phyloP scores from a whole-genome alignment of 2,888 invertebrate species.

The Drosophila nigricruria region DNA sequence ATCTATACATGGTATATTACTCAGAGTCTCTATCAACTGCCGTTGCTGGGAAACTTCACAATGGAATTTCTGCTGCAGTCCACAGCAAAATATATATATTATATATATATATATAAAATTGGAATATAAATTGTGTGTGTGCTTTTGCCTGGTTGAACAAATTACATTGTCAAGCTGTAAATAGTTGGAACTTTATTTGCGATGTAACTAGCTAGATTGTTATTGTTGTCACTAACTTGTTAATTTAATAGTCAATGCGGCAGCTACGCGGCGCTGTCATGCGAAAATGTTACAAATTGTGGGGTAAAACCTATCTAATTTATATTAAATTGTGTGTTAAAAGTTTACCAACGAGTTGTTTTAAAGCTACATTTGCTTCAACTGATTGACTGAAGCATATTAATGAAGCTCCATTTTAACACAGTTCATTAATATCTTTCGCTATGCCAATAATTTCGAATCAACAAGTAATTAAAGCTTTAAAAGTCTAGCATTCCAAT shows the following conservation, averaged over 20 bases:
- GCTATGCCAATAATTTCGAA: slow-evolving; percentile 40
- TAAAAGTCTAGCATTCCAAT: slow-evolving; percentile 21
- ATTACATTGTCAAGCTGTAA: slow-evolving; percentile 24
- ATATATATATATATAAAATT: slow-evolving; percentile 2
- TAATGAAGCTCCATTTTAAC: not conserved
- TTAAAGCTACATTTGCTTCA: not conserved
- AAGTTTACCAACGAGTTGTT: not conserved
- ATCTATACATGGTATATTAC: not conserved
- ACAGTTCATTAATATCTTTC: not conserved
- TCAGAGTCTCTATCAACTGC: not conserved
- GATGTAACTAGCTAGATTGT: not conserved
- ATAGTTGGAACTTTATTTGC: slow-evolving; percentile 8
- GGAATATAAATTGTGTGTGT: slow-evolving; percentile 15
- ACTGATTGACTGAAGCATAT: not conserved
- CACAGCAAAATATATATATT: slow-evolving; percentile 2
- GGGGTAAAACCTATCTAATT: not conserved
- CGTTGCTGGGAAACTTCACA: slow-evolving; percentile 13
- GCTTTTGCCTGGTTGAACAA: slow-evolving; percentile 15
- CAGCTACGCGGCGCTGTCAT: not conserved
- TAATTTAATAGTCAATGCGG: not conserved
- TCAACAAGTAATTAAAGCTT: slow-evolving; percentile 56
- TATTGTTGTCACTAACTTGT: slow-evolving; percentile 11
- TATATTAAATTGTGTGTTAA: not conserved
- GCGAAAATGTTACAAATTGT: slow-evolving; percentile 2
- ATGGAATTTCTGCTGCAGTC: slow-evolving; percentile 12